Percentiles rank a stretch among this genome's conserved stretches.
Evolutionary conservation across 2,797 vertebrate genomes (phyloP).

Genomic region (Salarias fasciatus): DNA sequence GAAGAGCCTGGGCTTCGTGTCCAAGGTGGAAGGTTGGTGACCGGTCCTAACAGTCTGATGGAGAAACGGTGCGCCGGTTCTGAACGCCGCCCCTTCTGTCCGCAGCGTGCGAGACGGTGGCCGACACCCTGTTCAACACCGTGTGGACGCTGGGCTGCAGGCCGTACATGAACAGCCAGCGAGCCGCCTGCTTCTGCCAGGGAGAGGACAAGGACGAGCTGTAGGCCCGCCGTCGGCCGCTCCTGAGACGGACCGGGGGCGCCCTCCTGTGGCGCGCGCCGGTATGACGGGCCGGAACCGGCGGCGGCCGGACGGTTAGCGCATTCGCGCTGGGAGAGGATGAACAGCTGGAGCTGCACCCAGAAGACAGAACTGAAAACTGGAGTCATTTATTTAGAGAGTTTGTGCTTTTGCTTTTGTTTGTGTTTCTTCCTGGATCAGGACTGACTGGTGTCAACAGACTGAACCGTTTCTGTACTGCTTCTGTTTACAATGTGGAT

Average conservation of each 20-base stretch:
- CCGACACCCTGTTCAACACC: slow-evolving; percentile 92
- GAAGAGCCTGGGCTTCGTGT: slow-evolving; percentile 96
- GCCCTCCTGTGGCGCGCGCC: too few species aligned
- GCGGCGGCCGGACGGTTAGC: too few species aligned
- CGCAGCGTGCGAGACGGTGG: slow-evolving; percentile 88
- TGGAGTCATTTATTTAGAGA: slow-evolving; percentile 66
- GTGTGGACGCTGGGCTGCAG: slow-evolving; percentile 95
- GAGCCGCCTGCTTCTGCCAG: slow-evolving; percentile 87
- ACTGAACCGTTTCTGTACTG: neutral
- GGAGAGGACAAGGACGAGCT: slow-evolving; percentile 93
- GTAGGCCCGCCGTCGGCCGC: too few species aligned
- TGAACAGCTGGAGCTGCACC: too few species aligned
- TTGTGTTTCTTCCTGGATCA: slow-evolving; percentile 24
- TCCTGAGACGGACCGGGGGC: too few species aligned
- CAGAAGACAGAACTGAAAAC: neutral
- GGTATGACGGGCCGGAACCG: too few species aligned
- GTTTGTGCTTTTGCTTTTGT: slow-evolving; percentile 29
- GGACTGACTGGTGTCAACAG: slow-evolving; percentile 2
- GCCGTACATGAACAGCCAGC: slow-evolving; percentile 96
- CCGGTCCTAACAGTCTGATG: too few species aligned
- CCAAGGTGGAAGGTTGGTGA: slow-evolving; percentile 93
- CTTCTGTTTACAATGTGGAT: too few species aligned
- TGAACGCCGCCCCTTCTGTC: too few species aligned
- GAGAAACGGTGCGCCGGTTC: too few species aligned
- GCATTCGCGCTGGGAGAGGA: too few species aligned